These are phyloP conservation scores for Polydrusus pterygomalis DNA, from an alignment of 2,888 invertebrate genomes.

Conservation along the genomic window DNA sequence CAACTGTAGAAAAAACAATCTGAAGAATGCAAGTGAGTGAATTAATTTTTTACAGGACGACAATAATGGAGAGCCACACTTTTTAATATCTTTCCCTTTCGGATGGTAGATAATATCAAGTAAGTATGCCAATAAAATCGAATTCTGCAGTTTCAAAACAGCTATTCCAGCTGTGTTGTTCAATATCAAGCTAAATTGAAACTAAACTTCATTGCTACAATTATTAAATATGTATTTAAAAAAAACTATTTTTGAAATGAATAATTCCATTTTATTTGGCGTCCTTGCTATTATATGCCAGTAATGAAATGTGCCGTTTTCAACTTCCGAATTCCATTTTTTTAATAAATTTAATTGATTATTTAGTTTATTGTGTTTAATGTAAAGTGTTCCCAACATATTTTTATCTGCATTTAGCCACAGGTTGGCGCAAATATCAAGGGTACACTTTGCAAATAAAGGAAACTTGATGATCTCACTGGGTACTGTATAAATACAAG, in stretches of 20 bases:
- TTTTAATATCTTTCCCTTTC: slow-evolving; percentile 44
- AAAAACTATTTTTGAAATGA: background rate
- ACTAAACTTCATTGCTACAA: background rate
- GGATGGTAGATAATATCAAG: slow-evolving; percentile 62
- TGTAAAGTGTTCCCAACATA: background rate
- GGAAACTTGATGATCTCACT: background rate
- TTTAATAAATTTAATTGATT: background rate
- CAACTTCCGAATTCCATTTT: slow-evolving; percentile 20
- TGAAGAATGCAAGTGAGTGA: no score
- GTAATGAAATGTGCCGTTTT: background rate
- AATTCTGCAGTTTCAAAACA: slow-evolving; percentile 31
- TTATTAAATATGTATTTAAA: slow-evolving; percentile 1
- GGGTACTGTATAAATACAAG: slow-evolving; percentile 25
- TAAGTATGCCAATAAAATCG: slow-evolving; percentile 36
- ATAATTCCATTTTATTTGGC: slow-evolving; percentile 34
- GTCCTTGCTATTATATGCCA: background rate
- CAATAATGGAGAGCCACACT: background rate
- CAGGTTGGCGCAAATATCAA: no score
- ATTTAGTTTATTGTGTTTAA: no score
- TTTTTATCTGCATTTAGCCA: no score
- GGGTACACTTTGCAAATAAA: no score
- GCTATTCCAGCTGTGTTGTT: no score
- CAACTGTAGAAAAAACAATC: no score
- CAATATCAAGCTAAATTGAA: no score
- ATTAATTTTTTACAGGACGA: slow-evolving; percentile 7